Percentiles rank a stretch among this genome's conserved stretches.
Evolutionary conservation across 2,888 invertebrate genomes (phyloP).

Genomic region (Schrankia costaestrigalis): DNA sequence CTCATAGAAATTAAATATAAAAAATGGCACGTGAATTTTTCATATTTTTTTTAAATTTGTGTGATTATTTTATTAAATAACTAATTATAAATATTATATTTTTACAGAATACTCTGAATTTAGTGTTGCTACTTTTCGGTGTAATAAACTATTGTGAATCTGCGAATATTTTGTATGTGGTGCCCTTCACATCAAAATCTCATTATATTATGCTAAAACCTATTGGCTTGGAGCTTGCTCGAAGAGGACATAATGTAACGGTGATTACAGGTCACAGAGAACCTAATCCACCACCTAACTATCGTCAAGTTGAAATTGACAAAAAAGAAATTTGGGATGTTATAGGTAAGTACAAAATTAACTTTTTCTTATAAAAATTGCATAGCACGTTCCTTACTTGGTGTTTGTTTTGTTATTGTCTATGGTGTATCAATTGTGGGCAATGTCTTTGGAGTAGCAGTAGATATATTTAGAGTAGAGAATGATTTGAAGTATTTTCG

Average conservation of each 20-base stretch:
- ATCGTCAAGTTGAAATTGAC: slow-evolving; percentile 58
- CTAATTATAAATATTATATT: too few species aligned
- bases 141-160: slow-evolving; percentile 32
- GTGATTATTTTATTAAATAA: too few species aligned
- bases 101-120: slow-evolving; percentile 25
- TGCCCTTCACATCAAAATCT: slow-evolving; percentile 72
- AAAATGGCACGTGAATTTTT: background rate
- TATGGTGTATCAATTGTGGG: too few species aligned
- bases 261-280: slow-evolving; percentile 64
- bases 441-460: too few species aligned
- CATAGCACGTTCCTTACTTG: too few species aligned
- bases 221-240: slow-evolving; percentile 69
- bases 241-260: slow-evolving; percentile 76
- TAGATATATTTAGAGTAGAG: too few species aligned
- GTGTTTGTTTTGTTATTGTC: too few species aligned
- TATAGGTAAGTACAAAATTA: slow-evolving; percentile 43
- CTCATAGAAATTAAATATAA: too few species aligned
- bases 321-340: slow-evolving; percentile 64
- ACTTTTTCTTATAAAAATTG: background rate
- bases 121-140: slow-evolving; percentile 17
- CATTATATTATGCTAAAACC: slow-evolving; percentile 69
- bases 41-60: background rate
- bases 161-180: slow-evolving; percentile 67
- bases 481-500: too few species aligned
- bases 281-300: slow-evolving; percentile 53